These are phyloP conservation scores for Apogon hyalosoma DNA, from an alignment of 2,797 vertebrate species.

Conservation along the genomic window DNA sequence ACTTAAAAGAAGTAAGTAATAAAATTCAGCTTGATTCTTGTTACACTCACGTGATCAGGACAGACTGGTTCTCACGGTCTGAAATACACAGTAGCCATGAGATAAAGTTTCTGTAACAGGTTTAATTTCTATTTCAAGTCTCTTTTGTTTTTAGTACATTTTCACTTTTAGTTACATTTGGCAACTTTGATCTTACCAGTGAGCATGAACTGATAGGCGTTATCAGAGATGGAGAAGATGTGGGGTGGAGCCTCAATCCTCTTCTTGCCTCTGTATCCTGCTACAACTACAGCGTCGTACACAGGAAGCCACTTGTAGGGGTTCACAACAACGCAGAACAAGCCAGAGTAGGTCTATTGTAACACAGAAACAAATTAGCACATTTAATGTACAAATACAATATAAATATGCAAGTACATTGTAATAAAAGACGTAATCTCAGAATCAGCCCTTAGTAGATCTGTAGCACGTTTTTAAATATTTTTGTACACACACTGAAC, in stretches of 20 bases:
- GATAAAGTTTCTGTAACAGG: too few relatives aligned
- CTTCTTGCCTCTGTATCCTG: slow-evolving; percentile 65
- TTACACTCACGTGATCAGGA: slow-evolving; percentile 87
- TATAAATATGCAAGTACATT: not conserved
- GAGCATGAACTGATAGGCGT: slow-evolving; percentile 62
- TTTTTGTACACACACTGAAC: too few relatives aligned
- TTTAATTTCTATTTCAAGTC: too few relatives aligned
- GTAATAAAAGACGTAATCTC: not conserved
- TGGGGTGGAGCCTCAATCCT: slow-evolving; percentile 14
- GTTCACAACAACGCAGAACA: slow-evolving; percentile 89
- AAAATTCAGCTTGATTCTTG: not conserved
- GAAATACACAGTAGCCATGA: slow-evolving; percentile 16
- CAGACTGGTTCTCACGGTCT: slow-evolving; percentile 89
- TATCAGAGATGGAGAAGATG: too few relatives aligned
- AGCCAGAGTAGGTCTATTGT: slow-evolving; percentile 87
- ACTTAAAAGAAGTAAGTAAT: not conserved
- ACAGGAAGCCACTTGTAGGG: slow-evolving; percentile 91
- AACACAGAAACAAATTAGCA: not conserved
- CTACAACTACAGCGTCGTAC: slow-evolving; percentile 48
- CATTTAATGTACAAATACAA: too few relatives aligned
- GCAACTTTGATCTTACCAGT: slow-evolving; percentile 42
- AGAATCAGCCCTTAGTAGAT: too few relatives aligned
- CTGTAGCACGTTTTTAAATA: too few relatives aligned
- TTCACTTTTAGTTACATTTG: too few relatives aligned
- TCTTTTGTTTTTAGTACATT: too few relatives aligned